phyloP scores from a whole-genome alignment of 2,888 invertebrate genomes.

The Drosophila longiperda region DNA sequence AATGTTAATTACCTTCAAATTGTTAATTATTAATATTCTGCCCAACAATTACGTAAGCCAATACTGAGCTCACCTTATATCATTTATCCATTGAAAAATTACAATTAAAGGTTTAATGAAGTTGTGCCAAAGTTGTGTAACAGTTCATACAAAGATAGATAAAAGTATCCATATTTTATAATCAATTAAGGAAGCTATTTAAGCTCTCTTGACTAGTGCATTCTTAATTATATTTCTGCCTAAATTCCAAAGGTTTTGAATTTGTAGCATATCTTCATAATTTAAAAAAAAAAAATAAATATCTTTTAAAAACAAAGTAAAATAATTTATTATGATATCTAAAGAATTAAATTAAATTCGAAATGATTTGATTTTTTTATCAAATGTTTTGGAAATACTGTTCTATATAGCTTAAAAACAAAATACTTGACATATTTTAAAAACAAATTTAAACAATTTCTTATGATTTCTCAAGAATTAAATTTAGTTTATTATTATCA shows the following conservation, averaged over 20 bases:
- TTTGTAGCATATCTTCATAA: too few species aligned
- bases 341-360: too few species aligned
- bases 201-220: neutral
- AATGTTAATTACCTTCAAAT: slow-evolving; percentile 12
- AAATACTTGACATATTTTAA: neutral
- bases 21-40: neutral
- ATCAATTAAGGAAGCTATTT: too few species aligned
- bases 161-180: neutral
- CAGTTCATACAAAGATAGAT: neutral
- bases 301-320: too few species aligned
- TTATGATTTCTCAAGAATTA: neutral
- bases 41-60: neutral
- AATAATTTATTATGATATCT: too few species aligned
- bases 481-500: neutral
- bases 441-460: neutral
- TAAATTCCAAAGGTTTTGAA: neutral
- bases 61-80: neutral
- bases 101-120: neutral
- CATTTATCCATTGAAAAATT: neutral
- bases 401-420: too few species aligned
- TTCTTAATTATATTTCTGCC: neutral
- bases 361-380: too few species aligned
- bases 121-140: neutral
- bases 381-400: too few species aligned
- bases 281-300: too few species aligned